Conservation (phyloP, 2,797 vertebrate genomes). For the Sebastes paucispinis region DNA sequence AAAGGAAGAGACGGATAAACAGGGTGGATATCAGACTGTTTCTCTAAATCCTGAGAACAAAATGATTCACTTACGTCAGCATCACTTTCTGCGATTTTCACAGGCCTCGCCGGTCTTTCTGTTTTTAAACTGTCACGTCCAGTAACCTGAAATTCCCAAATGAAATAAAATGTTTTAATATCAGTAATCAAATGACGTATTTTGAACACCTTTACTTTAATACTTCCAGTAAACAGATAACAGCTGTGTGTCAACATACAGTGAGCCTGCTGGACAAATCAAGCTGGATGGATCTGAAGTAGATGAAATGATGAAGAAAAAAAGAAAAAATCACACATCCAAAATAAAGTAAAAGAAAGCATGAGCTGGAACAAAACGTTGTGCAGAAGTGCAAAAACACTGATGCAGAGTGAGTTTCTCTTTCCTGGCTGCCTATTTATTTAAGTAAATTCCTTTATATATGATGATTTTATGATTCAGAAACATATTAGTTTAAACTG, state of each 20-base stretch:
- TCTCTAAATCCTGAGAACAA: constrained; percentile 43
- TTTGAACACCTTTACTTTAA: not conserved
- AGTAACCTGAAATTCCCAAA: constrained; percentile 86
- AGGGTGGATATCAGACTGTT: constrained; percentile 37
- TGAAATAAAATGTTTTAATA: constrained; percentile 32
- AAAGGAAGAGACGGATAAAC: constrained; percentile 47
- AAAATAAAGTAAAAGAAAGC: not conserved
- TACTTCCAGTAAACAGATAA: constrained; percentile 3
- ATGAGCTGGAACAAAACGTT: constrained; percentile 25
- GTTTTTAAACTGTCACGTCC: constrained; percentile 90
- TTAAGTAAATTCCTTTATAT: constrained; percentile 11
- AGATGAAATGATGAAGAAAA: not conserved
- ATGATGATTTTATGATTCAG: not conserved
- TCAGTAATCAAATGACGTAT: not conserved
- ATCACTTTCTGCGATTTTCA: constrained; percentile 97
- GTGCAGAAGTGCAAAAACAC: constrained; percentile 37
- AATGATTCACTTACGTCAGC: constrained; percentile 90
- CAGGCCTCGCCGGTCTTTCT: constrained; percentile 88
- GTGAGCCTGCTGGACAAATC: constrained; percentile 9
- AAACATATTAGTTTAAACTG: not conserved
- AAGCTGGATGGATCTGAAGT: constrained; percentile 20
- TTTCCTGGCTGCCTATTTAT: constrained; percentile 47
- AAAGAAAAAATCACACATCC: not conserved
- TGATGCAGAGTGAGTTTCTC: constrained; percentile 50
- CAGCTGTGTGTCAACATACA: constrained; percentile 14